Evolutionary conservation across 2,888 invertebrate genomes (phyloP).

Genomic region (Calliphora vomitoria): DNA sequence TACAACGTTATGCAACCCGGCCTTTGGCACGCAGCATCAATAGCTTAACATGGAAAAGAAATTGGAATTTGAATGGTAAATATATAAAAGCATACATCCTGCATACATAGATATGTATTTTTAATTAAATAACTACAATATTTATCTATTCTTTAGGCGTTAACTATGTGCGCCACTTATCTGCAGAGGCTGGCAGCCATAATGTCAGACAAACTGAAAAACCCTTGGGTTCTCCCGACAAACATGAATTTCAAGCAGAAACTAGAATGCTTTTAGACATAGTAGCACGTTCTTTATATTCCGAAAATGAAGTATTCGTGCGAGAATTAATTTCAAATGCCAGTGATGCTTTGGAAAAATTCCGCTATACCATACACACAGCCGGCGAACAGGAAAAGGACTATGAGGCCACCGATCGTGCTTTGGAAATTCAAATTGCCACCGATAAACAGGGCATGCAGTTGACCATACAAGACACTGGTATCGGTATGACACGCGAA

Average conservation of each 20-base stretch:
- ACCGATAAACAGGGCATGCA: conserved; percentile 94
- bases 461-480: conserved; percentile 96
- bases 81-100: neutral
- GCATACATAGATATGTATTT: no score
- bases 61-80: conserved; percentile 65
- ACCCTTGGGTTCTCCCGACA: conserved; percentile 84
- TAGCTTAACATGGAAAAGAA: conserved; percentile 46
- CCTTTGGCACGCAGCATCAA: conserved; percentile 33
- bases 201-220: conserved; percentile 78
- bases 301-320: conserved; percentile 98
- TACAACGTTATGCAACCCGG: conserved; percentile 73
- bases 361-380: conserved; percentile 90
- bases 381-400: conserved; percentile 85
- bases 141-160: conserved; percentile 39
- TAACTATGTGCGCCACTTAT: conserved; percentile 70
- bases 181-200: conserved; percentile 70
- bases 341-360: conserved; percentile 98
- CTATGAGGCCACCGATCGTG: conserved; percentile 87
- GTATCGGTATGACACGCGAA: conserved; percentile 97
- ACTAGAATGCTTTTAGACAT: conserved; percentile 97
- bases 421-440: conserved; percentile 94
- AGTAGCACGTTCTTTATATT: conserved; percentile 98
- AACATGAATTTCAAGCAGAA: conserved; percentile 98
- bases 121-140: neutral
- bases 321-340: conserved; percentile 98